These are phyloP conservation scores for Petrolisthes manimaculis DNA, from an alignment of 2,888 invertebrate species.

Conservation along the genomic window DNA sequence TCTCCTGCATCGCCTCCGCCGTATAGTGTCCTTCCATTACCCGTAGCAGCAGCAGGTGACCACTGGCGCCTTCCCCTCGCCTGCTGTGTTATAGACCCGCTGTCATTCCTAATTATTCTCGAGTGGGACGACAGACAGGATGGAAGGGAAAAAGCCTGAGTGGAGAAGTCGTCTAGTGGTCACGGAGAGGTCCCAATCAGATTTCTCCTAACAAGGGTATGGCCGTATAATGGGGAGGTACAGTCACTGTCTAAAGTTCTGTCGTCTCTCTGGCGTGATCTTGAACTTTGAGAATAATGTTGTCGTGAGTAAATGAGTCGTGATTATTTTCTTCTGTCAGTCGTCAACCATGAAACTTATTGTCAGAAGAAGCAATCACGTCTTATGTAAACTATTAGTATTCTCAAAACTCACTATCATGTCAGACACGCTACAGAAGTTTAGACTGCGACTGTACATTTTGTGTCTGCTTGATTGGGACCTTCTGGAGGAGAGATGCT, in stretches of 20 bases:
- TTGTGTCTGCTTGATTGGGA: not conserved
- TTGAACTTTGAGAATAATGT: too few species aligned
- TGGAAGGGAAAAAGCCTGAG: slow-evolving; percentile 1
- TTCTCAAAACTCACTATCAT: too few species aligned
- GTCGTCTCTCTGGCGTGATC: too few species aligned
- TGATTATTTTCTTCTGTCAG: too few species aligned
- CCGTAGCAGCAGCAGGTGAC: slow-evolving; percentile 8
- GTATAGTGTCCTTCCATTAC: slow-evolving; percentile 26
- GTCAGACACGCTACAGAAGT: too few species aligned
- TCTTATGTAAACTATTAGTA: not conserved
- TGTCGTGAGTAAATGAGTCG: too few species aligned
- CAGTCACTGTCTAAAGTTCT: not conserved
- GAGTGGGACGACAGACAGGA: not conserved
- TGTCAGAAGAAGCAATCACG: too few species aligned
- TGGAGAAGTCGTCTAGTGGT: not conserved
- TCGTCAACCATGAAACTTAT: too few species aligned
- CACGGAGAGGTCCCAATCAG: not conserved
- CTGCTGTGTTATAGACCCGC: slow-evolving; percentile 21
- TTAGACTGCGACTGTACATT: too few species aligned
- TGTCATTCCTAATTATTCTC: slow-evolving; percentile 30
- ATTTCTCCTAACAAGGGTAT: not conserved
- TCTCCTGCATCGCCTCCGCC: not conserved
- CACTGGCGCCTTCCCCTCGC: not conserved
- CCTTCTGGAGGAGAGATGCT: not conserved
- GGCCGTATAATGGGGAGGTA: slow-evolving; percentile 1